A percentile compares a stretch with the other conserved stretches of the same genome.
Evolutionary conservation across 2,113 vertebrate species (phyloP).

Genomic region (Pteronura brasiliensis): DNA sequence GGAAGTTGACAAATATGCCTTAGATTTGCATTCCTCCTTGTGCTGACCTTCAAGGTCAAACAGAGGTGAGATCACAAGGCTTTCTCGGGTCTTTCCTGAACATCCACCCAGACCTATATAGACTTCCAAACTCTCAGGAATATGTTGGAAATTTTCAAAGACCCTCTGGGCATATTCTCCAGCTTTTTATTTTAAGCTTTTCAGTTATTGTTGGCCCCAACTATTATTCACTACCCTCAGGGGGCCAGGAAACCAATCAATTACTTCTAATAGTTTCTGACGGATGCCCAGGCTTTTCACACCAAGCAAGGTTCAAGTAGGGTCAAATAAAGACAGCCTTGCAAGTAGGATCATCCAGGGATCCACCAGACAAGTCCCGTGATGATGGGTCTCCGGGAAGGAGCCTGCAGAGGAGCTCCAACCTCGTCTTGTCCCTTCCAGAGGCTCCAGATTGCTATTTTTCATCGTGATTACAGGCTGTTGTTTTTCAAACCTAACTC

Average conservation of each 20-base stretch:
- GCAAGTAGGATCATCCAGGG: background rate
- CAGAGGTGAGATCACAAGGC: background rate
- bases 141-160: background rate
- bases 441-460: background rate
- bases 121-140: background rate
- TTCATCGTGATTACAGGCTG: background rate
- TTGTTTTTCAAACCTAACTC: background rate
- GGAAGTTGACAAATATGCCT: background rate
- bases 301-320: background rate
- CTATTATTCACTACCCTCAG: background rate
- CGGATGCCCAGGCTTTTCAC: background rate
- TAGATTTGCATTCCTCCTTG: background rate
- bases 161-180: background rate
- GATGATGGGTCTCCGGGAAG: background rate
- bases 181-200: background rate
- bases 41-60: background rate
- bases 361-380: background rate
- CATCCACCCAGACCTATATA: too few relatives aligned
- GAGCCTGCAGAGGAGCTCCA: background rate
- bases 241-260: background rate
- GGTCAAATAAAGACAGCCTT: background rate
- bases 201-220: background rate
- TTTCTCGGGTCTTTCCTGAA: background rate
- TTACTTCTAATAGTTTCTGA: background rate
- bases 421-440: background rate